A percentile compares a stretch with the other conserved stretches of the same genome.
Evolutionary conservation across 2,797 vertebrate genomes (phyloP).

Genomic region (Falco novaeseelandiae): DNA sequence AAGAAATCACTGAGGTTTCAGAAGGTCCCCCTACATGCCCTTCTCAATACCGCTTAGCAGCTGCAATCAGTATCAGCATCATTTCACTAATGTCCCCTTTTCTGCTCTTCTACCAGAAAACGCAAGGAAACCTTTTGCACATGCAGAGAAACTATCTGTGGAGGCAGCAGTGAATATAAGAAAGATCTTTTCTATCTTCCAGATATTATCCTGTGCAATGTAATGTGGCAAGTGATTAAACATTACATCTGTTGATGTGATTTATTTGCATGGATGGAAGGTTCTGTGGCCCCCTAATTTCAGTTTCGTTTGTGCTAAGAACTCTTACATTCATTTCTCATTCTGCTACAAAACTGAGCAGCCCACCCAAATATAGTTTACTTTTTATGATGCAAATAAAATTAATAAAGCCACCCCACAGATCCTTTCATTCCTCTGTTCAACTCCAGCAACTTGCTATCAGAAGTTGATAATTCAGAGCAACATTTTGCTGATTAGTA

Average conservation of each 20-base stretch:
- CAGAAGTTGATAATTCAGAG: not conserved
- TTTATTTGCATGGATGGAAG: not conserved
- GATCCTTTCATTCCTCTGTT: not conserved
- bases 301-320: not conserved
- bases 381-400: not conserved
- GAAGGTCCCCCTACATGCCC: not conserved
- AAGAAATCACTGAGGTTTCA: not conserved
- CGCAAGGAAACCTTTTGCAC: not conserved
- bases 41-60: not conserved
- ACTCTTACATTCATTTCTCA: not conserved
- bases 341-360: not conserved
- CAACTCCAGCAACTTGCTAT: not conserved
- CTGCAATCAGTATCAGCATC: not conserved
- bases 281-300: not conserved
- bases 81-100: not conserved
- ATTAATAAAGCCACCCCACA: not conserved
- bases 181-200: not conserved
- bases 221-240: not conserved
- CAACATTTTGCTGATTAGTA: not conserved
- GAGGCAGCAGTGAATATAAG: not conserved
- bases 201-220: not conserved
- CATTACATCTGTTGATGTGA: fast-evolving
- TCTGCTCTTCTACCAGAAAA: not conserved
- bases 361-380: not conserved
- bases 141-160: not conserved